Conservation (phyloP, 2,113 vertebrate species). For the Bettongia penicillata region DNA sequence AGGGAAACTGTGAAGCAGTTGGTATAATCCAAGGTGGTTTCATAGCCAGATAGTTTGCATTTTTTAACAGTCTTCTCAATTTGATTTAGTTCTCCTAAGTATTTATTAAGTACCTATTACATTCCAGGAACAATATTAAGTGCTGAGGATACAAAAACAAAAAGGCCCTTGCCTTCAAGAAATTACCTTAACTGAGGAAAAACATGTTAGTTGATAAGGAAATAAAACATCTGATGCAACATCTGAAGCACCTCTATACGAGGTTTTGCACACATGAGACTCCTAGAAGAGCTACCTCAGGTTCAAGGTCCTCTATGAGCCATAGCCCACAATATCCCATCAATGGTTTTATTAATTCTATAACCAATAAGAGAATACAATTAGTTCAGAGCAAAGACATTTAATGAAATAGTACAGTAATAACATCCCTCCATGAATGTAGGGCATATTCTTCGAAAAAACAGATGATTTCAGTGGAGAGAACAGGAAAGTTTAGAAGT, state of each 20-base stretch:
- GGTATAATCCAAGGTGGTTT: not conserved
- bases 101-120: not conserved
- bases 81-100: not conserved
- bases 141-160: not conserved
- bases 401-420: not conserved
- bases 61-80: not conserved
- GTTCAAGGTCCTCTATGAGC: not conserved
- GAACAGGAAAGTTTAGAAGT: not conserved
- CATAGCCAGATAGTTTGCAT: not conserved
- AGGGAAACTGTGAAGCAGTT: not conserved
- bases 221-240: not conserved
- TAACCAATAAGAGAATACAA: not conserved
- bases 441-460: not conserved
- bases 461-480: not conserved
- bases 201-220: not conserved
- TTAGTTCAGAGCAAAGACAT: not conserved
- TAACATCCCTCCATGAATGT: not conserved
- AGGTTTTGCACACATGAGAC: not conserved
- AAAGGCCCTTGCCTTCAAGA: not conserved
- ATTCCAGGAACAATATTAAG: not conserved
- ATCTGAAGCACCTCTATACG: not conserved
- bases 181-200: not conserved
- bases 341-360: not conserved
- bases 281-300: not conserved
- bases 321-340: not conserved